Evolutionary conservation across 2,888 invertebrate species (phyloP).

Genomic region (Tanypteryx hageni): DNA sequence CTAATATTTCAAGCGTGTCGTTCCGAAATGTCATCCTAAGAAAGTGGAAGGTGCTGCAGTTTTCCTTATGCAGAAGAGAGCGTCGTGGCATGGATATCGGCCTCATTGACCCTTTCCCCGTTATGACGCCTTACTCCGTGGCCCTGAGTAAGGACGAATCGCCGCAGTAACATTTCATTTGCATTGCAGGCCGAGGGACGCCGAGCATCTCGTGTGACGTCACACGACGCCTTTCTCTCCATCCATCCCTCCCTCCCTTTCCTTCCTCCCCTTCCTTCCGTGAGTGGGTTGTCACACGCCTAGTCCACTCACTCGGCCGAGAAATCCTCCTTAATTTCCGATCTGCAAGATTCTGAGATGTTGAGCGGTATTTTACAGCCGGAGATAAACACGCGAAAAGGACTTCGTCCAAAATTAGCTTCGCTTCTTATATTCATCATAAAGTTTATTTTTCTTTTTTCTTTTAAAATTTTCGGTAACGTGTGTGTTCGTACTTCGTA

Average conservation of each 20-base stretch:
- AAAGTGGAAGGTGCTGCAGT: neutral
- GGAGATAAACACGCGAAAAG: conserved; percentile 17
- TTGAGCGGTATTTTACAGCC: conserved; percentile 3
- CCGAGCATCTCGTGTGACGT: conserved; percentile 26
- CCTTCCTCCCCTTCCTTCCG: neutral
- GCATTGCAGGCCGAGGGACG: conserved; percentile 20
- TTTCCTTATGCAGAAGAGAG: neutral
- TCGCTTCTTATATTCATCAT: neutral
- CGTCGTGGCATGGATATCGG: neutral
- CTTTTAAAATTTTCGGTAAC: no score
- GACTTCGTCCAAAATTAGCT: neutral
- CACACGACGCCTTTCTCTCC: neutral
- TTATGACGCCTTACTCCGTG: neutral
- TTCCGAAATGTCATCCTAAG: neutral
- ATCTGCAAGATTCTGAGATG: conserved; percentile 3
- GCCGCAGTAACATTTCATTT: neutral
- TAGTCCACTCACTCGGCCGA: neutral
- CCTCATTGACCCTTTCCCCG: neutral
- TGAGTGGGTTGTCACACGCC: neutral
- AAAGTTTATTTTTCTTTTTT: no score
- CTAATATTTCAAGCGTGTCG: no score
- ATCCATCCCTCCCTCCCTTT: neutral
- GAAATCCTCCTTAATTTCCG: conserved; percentile 13
- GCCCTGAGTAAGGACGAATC: no score
- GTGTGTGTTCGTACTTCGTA: no score